A percentile compares a stretch with the other conserved stretches of the same genome.
These are phyloP conservation scores for Leucania comma DNA, from an alignment of 2,888 invertebrate genomes.

Conservation along the genomic window DNA sequence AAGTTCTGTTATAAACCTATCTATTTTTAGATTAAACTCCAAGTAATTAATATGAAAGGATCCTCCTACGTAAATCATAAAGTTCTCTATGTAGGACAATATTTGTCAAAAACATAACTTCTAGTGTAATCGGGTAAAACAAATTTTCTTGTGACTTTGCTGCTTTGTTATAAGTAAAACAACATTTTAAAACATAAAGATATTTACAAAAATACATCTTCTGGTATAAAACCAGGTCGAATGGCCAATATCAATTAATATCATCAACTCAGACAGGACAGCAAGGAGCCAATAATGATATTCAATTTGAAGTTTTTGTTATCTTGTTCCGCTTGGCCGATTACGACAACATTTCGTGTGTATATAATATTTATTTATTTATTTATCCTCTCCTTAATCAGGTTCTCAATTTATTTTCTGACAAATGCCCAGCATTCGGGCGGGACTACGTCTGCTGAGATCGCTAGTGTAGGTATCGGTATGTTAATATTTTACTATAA, in stretches of 20 bases:
- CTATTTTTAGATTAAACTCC: constrained; percentile 17
- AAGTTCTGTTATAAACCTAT: neutral
- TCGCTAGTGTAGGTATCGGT: no score
- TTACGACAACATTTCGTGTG: no score
- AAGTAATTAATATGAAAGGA: constrained; percentile 6
- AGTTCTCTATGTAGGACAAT: constrained; percentile 2
- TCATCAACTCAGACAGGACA: neutral
- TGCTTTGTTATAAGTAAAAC: neutral
- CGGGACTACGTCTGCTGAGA: no score
- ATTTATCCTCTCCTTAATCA: no score
- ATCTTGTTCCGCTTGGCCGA: no score
- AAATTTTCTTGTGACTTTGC: neutral
- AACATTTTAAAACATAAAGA: neutral
- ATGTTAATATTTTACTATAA: no score
- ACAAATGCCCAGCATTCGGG: no score
- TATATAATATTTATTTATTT: no score
- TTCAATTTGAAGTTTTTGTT: neutral
- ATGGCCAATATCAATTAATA: neutral
- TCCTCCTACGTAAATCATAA: constrained; percentile 21
- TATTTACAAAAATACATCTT: neutral
- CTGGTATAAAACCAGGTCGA: neutral
- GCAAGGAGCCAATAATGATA: neutral
- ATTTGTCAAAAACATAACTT: neutral
- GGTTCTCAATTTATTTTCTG: no score
- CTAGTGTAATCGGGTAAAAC: no score